A percentile compares a stretch with the other conserved stretches of the same genome.
These are phyloP conservation scores for Coracopsis vasa DNA, from an alignment of 2,113 vertebrate species.

Conservation along the genomic window DNA sequence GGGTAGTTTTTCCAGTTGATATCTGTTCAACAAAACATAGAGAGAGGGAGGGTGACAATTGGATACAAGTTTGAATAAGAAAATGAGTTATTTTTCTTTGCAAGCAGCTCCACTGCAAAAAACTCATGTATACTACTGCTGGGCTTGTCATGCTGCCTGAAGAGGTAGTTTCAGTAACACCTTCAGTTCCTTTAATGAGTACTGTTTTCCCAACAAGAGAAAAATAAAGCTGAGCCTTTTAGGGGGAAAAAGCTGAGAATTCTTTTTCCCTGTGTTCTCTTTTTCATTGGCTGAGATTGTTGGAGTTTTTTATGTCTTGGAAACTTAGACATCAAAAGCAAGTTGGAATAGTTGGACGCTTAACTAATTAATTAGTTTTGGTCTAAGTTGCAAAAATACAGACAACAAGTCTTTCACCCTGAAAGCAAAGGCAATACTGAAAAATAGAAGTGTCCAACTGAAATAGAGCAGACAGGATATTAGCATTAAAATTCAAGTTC, in stretches of 20 bases:
- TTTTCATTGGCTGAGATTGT: slow-evolving; percentile 14
- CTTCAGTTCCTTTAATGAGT: slow-evolving; percentile 15
- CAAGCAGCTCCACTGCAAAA: background rate
- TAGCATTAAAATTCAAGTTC: background rate
- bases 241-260: background rate
- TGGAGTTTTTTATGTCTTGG: background rate
- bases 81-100: background rate
- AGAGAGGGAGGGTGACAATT: background rate
- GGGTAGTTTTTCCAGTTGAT: background rate
- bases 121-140: background rate
- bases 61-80: background rate
- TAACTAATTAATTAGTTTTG: slow-evolving; percentile 43
- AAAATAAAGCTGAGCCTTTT: background rate
- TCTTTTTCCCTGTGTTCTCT: background rate
- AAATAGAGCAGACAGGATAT: background rate
- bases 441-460: background rate
- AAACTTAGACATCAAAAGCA: slow-evolving; percentile 31
- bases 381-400: slow-evolving; percentile 21
- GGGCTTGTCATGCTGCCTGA: background rate
- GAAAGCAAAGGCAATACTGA: background rate
- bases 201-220: background rate
- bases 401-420: background rate
- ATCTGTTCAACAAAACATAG: background rate
- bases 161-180: background rate
- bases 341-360: background rate